phyloP scores from a whole-genome alignment of 2,888 invertebrate species.

The Laothoe populi region DNA sequence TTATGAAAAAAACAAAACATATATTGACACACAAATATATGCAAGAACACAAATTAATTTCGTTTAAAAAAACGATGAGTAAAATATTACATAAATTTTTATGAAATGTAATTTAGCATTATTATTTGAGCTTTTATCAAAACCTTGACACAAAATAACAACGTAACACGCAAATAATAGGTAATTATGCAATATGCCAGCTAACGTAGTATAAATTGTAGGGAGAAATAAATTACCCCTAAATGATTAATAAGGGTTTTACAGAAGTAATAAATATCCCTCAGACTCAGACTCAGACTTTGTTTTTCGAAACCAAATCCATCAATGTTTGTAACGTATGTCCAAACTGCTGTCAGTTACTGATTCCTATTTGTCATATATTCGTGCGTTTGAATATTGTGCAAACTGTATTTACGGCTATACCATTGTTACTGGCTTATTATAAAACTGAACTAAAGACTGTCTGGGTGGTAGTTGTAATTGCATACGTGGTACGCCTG shows the following conservation, averaged over 20 bases:
- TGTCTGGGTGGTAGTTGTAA: too few species aligned
- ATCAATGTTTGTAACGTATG: slow-evolving; percentile 51
- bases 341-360: slow-evolving; percentile 31
- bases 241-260: slow-evolving; percentile 36
- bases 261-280: slow-evolving; percentile 21
- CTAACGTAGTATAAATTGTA: slow-evolving; percentile 16
- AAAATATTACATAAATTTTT: too few species aligned
- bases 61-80: too few species aligned
- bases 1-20: too few species aligned
- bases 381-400: too few species aligned
- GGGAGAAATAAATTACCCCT: slow-evolving; percentile 28
- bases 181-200: neutral
- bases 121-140: neutral
- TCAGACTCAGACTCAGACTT: slow-evolving; percentile 47
- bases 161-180: slow-evolving; percentile 1
- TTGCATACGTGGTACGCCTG: too few species aligned
- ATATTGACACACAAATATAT: too few species aligned
- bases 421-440: too few species aligned
- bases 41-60: too few species aligned
- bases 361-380: neutral
- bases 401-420: too few species aligned
- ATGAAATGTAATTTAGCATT: too few species aligned
- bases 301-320: slow-evolving; percentile 52
- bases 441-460: too few species aligned
- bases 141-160: slow-evolving; percentile 1